Evolutionary conservation across 2,888 invertebrate species (phyloP).

Genomic region (Pachycephus smyrnensis): DNA sequence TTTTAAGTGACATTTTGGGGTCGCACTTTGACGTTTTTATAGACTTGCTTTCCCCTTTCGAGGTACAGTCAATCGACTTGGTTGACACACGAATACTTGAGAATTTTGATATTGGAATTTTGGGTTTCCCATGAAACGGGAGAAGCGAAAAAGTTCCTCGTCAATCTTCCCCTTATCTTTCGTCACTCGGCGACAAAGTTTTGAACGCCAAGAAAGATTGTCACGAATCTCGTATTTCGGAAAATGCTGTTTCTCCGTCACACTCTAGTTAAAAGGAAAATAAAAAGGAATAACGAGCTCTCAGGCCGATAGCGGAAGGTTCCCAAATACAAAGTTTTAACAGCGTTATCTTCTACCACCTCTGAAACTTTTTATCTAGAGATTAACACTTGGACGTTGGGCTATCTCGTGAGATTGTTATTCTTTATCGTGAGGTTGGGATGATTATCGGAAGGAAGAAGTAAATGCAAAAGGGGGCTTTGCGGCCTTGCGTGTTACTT

Average conservation of each 20-base stretch:
- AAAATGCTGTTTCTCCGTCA: background rate
- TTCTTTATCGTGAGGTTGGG: background rate
- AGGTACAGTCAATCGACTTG: background rate
- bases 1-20: background rate
- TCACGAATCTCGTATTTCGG: background rate
- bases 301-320: background rate
- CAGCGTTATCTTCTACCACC: conserved; percentile 30
- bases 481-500: background rate
- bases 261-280: background rate
- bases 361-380: conserved; percentile 28
- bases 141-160: background rate
- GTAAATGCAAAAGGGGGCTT: background rate
- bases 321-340: conserved; percentile 30
- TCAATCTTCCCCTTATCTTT: background rate
- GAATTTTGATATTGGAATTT: background rate
- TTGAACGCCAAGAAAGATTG: background rate
- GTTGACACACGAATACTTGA: background rate
- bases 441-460: background rate
- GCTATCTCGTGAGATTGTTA: conserved; percentile 29
- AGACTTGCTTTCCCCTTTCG: background rate
- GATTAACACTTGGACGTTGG: conserved; percentile 28
- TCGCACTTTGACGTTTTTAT: background rate
- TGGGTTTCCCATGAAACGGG: background rate
- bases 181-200: background rate
- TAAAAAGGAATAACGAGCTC: background rate